A percentile compares a stretch with the other conserved stretches of the same genome.
Conservation (phyloP, 2,888 invertebrate genomes). For the Rhamphomyia laevipes region DNA sequence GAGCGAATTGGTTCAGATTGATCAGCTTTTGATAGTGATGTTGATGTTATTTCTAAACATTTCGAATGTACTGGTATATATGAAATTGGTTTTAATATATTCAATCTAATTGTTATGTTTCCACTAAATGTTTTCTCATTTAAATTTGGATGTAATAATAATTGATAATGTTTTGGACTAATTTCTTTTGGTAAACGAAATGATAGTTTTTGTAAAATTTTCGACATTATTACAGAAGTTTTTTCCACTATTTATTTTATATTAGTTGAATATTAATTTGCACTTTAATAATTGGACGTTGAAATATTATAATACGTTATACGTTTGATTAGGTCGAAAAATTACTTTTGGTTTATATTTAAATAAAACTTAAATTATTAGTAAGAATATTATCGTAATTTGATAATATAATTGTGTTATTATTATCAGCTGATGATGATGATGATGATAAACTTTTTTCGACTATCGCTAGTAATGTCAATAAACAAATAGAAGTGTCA, state of each 20-base stretch:
- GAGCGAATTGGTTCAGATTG: slow-evolving; percentile 20
- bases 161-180: slow-evolving; percentile 49
- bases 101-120: slow-evolving; percentile 42
- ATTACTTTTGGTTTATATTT: not conserved
- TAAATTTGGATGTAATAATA: slow-evolving; percentile 52
- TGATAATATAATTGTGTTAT: too few relatives aligned
- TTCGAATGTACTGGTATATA: slow-evolving; percentile 42
- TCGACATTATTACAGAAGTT: slow-evolving; percentile 23
- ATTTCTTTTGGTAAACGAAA: slow-evolving; percentile 48
- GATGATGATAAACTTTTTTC: slow-evolving; percentile 20
- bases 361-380: not conserved
- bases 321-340: not conserved
- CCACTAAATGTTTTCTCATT: slow-evolving; percentile 47
- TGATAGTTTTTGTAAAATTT: slow-evolving; percentile 28
- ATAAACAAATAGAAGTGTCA: slow-evolving; percentile 30
- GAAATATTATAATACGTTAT: not conserved
- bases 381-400: too few relatives aligned
- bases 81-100: slow-evolving; percentile 35
- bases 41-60: slow-evolving; percentile 39
- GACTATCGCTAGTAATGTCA: slow-evolving; percentile 33
- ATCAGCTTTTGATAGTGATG: slow-evolving; percentile 24
- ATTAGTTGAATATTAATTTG: too few relatives aligned
- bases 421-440: too few relatives aligned
- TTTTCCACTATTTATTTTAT: too few relatives aligned
- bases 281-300: not conserved